Evolutionary conservation across 1,140 invertebrate species (phyloP).

Genomic region (Eufriesea mexicana): DNA sequence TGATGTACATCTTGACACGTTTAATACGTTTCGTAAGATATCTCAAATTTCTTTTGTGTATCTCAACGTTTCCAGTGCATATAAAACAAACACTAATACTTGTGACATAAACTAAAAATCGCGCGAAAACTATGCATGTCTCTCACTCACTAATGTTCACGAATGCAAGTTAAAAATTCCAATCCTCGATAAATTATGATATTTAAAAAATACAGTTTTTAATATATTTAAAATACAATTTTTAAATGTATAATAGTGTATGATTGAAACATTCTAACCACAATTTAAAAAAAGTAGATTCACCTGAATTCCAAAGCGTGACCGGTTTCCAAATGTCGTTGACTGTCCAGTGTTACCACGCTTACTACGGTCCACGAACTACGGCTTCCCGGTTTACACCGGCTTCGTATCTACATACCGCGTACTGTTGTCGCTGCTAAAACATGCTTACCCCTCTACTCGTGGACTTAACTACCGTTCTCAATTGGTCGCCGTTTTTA

Average conservation of each 20-base stretch:
- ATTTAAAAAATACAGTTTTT: too few relatives aligned
- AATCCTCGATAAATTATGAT: too few relatives aligned
- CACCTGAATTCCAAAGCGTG: constrained; percentile 51
- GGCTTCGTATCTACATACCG: constrained; percentile 64
- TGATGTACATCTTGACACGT: too few relatives aligned
- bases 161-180: too few relatives aligned
- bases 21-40: too few relatives aligned
- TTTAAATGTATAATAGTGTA: background rate
- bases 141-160: too few relatives aligned
- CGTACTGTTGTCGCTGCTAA: constrained; percentile 55
- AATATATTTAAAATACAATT: too few relatives aligned
- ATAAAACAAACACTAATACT: too few relatives aligned
- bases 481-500: constrained; percentile 60
- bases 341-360: constrained; percentile 64
- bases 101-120: too few relatives aligned
- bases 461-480: constrained; percentile 50
- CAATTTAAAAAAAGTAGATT: background rate
- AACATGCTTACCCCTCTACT: constrained; percentile 62
- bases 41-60: too few relatives aligned
- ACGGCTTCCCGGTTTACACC: constrained; percentile 57
- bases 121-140: too few relatives aligned
- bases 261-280: background rate
- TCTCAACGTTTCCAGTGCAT: too few relatives aligned
- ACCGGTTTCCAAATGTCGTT: constrained; percentile 56
- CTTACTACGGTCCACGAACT: constrained; percentile 66